Evolutionary conservation across 1,140 invertebrate genomes (phyloP).

Genomic region (Melitaea cinxia): DNA sequence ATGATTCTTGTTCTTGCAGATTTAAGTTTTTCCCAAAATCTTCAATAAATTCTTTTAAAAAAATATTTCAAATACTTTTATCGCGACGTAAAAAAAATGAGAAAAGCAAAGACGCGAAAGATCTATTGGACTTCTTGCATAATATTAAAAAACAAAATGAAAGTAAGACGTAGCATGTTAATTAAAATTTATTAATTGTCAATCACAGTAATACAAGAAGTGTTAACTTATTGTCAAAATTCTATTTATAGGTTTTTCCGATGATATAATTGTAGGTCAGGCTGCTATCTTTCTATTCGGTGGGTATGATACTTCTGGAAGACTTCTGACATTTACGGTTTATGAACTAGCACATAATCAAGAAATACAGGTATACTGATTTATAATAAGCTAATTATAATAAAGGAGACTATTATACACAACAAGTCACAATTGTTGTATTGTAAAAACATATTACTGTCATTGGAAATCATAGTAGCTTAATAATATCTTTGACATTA

Average conservation of each 20-base stretch:
- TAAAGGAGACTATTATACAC: too few relatives aligned
- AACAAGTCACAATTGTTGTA: too few relatives aligned
- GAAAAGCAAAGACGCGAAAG: conserved; percentile 1
- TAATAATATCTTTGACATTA: too few relatives aligned
- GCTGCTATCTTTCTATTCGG: conserved; percentile 51
- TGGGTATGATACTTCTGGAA: conserved; percentile 48
- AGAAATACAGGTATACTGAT: conserved; percentile 47
- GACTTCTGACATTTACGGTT: conserved; percentile 28
- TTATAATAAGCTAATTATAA: too few relatives aligned
- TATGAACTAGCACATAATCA: conserved; percentile 48
- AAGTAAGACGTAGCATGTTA: too few relatives aligned
- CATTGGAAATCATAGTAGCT: too few relatives aligned
- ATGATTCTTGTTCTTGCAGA: conserved; percentile 31
- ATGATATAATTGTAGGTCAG: conserved; percentile 50
- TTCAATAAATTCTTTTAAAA: conserved; percentile 17
- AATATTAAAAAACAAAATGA: conserved; percentile 22
- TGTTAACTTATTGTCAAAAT: too few relatives aligned
- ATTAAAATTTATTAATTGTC: too few relatives aligned
- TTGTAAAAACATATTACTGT: too few relatives aligned
- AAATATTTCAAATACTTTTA: conserved; percentile 1
- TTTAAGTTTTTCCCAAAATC: conserved; percentile 48
- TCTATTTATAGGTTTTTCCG: conserved; percentile 45
- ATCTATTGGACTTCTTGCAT: conserved; percentile 21
- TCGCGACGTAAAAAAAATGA: background rate
- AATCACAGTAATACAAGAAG: too few relatives aligned